Conservation (phyloP, 2,888 invertebrate species). For the Pyrrhia umbra region DNA sequence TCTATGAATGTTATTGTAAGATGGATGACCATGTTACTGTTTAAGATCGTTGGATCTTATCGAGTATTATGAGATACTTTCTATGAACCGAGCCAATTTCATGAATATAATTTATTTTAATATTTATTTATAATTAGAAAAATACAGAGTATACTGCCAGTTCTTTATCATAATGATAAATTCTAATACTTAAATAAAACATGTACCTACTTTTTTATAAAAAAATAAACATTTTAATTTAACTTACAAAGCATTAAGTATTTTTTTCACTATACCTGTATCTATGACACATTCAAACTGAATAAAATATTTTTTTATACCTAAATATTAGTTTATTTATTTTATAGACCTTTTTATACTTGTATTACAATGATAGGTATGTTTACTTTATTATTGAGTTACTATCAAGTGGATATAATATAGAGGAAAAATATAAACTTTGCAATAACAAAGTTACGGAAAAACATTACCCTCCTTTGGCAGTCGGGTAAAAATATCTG, state of each 20-base stretch:
- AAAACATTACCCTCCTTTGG: too few relatives aligned
- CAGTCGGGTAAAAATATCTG: too few relatives aligned
- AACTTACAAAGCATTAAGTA: constrained; percentile 25
- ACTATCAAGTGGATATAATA: too few relatives aligned
- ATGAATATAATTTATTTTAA: constrained; percentile 59
- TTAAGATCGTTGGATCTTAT: constrained; percentile 36
- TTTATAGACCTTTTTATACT: constrained; percentile 46
- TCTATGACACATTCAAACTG: constrained; percentile 48
- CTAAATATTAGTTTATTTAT: constrained; percentile 49
- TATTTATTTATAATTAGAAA: constrained; percentile 56
- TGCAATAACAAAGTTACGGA: too few relatives aligned
- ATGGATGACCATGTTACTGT: constrained; percentile 34
- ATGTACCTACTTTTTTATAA: constrained; percentile 40
- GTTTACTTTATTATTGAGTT: constrained; percentile 13
- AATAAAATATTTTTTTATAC: constrained; percentile 57
- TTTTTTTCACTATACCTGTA: constrained; percentile 52
- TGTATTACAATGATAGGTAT: too few relatives aligned
- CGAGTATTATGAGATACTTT: constrained; percentile 39
- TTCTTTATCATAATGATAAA: constrained; percentile 35
- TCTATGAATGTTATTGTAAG: constrained; percentile 40
- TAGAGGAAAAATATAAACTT: too few relatives aligned
- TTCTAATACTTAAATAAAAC: constrained; percentile 18
- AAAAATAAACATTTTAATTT: constrained; percentile 25
- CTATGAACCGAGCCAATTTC: constrained; percentile 60
- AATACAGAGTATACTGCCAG: constrained; percentile 50